A percentile compares a stretch with the other conserved stretches of the same genome.
phyloP scores from a whole-genome alignment of 2,113 vertebrate genomes.

The Brachyhypopomus gauderio region DNA sequence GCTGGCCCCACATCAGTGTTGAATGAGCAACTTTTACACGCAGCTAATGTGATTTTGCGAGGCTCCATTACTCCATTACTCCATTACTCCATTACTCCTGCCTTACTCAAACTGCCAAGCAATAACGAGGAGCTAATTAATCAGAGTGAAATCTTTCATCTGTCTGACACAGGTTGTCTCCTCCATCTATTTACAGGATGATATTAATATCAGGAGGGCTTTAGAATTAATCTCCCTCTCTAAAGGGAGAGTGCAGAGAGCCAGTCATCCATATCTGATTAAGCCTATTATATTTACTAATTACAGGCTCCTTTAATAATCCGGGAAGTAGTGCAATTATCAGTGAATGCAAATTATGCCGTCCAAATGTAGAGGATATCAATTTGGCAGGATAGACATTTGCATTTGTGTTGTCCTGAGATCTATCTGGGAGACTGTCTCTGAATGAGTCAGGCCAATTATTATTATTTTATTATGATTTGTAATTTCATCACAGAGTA shows the following conservation, averaged over 20 bases:
- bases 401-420: constrained; percentile 38
- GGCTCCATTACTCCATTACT: constrained; percentile 72
- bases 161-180: constrained; percentile 75
- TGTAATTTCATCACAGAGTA: constrained; percentile 4
- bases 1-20: constrained; percentile 12
- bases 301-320: constrained; percentile 85
- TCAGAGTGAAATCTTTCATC: constrained; percentile 83
- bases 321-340: constrained; percentile 66
- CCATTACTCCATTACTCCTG: constrained; percentile 73
- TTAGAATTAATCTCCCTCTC: constrained; percentile 78
- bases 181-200: constrained; percentile 83
- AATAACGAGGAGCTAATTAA: constrained; percentile 84
- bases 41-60: constrained; percentile 51
- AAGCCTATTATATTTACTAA: constrained; percentile 80
- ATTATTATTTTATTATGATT: neutral
- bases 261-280: constrained; percentile 76
- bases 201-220: constrained; percentile 76
- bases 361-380: constrained; percentile 45
- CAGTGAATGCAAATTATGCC: constrained; percentile 67
- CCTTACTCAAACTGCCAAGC: constrained; percentile 68
- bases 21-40: neutral
- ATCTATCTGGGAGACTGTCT: neutral
- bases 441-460: constrained; percentile 7
- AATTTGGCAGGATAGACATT: constrained; percentile 42
- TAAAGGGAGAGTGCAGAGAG: constrained; percentile 76